These are phyloP conservation scores for Penaeus japonicus DNA, from an alignment of 1,140 invertebrate genomes.

Conservation along the genomic window DNA sequence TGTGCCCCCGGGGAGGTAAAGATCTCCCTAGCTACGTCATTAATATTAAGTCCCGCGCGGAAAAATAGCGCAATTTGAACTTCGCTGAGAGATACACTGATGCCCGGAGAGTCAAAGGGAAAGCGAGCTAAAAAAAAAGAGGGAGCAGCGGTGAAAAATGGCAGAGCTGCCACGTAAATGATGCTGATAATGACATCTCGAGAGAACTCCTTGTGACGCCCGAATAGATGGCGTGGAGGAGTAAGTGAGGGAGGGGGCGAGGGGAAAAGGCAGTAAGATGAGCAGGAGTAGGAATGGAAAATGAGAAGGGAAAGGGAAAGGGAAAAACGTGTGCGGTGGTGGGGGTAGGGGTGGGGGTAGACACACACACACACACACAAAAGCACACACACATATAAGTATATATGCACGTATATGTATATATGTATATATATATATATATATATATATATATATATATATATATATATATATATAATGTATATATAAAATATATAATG, in stretches of 20 bases:
- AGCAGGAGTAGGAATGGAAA: not conserved
- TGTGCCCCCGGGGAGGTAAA: no score
- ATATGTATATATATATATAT: no score
- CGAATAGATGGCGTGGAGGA: constrained; percentile 26
- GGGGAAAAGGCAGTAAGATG: not conserved
- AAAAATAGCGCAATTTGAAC: no score
- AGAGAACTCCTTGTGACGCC: constrained; percentile 16
- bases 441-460: no score
- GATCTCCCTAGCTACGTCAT: no score
- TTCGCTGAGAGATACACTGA: not conserved
- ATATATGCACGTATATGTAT: no score
- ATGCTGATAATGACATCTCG: constrained; percentile 54
- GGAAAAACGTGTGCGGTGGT: not conserved
- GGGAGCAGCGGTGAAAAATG: constrained; percentile 28
- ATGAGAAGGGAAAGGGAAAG: not conserved
- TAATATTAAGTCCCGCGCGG: no score
- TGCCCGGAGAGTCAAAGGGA: constrained; percentile 15
- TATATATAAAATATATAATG: no score
- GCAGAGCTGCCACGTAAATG: constrained; percentile 44
- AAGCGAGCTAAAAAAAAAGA: not conserved
- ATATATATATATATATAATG: no score
- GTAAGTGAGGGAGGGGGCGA: not conserved
- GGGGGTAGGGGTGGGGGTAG: not conserved
- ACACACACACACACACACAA: no score
- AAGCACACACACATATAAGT: no score